Base-by-base conservation (phyloP, 2,797 vertebrate species). In the Helostoma temminkii region DNA sequence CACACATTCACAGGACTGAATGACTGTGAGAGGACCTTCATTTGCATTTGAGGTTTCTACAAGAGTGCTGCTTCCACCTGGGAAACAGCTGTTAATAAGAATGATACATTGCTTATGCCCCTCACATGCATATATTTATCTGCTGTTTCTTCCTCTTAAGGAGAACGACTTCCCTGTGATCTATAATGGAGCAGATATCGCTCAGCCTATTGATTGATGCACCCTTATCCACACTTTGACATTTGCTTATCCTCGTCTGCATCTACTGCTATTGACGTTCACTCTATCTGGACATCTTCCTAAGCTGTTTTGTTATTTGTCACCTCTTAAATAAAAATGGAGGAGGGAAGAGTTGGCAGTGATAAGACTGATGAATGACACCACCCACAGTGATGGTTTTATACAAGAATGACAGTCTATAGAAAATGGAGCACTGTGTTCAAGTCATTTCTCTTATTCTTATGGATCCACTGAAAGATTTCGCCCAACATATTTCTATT, bases 281-380 rank as follows among this genome's bases (percentile, higher is more conserved):
- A 32, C 65, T 78, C 80, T 88, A 93, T 93, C 91, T 83, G 92
- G 89, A 91, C 88, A 90, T 92, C 92, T 91, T 87, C 76, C 83
- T 92, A 90, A 93, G 91, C 89, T 88, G 87, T 90, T 92, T 90
- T 92, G 90, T 92, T 89, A 91, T 93, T 93, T 91, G 90, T 91
- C 89, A 88, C 84, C 88, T 88, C 90, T 91, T 92, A 82, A 92
- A 89, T 88, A 88, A 91, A 90, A 89, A 84, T 22, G 62, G 74
- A 73, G 74, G 70, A 45, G 56, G 65, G 22, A 19, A 67, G 72
- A 26, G 66, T 64, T 77, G 82, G 80, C 78, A 81, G 76, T 54
- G 86, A 88, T 89, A 84, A 90, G 85, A 83, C 83, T 85, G 84
- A 82, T 85, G 84, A 82, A 87, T 86, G 82, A 88, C 76, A 81